These are phyloP conservation scores for Varanus salvator DNA, from an alignment of 2,113 vertebrate species.

Conservation along the genomic window DNA sequence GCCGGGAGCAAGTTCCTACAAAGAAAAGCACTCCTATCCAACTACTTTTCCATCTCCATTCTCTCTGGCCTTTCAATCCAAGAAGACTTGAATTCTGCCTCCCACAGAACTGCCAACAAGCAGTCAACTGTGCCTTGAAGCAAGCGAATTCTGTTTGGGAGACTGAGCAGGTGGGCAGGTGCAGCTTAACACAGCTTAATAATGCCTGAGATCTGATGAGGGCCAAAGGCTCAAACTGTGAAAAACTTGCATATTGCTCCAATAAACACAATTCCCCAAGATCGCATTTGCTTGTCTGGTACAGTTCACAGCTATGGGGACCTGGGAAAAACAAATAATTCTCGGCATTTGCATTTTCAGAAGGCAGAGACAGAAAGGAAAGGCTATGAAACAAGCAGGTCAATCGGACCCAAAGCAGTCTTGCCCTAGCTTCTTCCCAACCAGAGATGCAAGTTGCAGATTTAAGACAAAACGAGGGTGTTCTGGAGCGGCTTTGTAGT, in stretches of 20 bases:
- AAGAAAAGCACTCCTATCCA: neutral
- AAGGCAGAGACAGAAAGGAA: neutral
- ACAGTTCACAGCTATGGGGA: neutral
- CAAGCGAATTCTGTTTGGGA: neutral
- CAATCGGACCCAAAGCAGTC: slow-evolving; percentile 7
- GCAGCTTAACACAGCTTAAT: neutral
- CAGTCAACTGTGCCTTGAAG: neutral
- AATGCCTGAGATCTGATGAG: neutral
- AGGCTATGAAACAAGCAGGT: slow-evolving; percentile 41
- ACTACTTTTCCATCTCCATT: neutral
- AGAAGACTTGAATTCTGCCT: neutral
- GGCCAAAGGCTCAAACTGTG: neutral
- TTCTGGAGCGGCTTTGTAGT: slow-evolving; percentile 22
- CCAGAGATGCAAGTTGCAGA: slow-evolving; percentile 7
- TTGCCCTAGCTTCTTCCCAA: slow-evolving; percentile 29
- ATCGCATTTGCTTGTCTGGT: neutral
- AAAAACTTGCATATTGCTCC: neutral
- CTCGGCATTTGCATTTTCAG: neutral
- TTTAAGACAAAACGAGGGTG: neutral
- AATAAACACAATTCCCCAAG: neutral
- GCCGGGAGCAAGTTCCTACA: neutral
- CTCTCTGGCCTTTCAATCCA: neutral
- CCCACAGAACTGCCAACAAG: neutral
- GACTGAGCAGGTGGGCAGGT: neutral
- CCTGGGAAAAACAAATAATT: neutral